Percentiles rank a stretch among this genome's conserved stretches.
Evolutionary conservation across 2,888 invertebrate genomes (phyloP).

Genomic region (Macropis europaea): DNA sequence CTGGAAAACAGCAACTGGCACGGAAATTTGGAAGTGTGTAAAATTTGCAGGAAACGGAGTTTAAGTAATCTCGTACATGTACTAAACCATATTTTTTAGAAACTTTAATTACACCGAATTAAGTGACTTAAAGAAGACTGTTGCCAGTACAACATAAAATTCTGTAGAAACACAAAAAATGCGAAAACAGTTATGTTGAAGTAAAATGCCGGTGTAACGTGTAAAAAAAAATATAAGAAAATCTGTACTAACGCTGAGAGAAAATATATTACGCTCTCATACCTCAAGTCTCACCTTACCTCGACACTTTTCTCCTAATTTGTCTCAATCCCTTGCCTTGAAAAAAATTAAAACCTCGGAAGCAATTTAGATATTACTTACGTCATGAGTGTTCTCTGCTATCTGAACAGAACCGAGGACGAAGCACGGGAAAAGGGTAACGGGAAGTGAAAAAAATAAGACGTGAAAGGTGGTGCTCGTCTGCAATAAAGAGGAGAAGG

Average conservation of each 20-base stretch:
- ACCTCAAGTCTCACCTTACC: not conserved
- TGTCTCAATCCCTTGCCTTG: constrained; percentile 65
- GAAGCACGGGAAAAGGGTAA: constrained; percentile 18
- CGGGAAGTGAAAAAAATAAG: constrained; percentile 28
- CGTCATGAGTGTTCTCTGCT: constrained; percentile 55
- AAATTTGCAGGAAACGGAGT: too few relatives aligned
- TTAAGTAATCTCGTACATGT: too few relatives aligned
- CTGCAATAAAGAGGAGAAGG: constrained; percentile 12
- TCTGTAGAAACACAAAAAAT: too few relatives aligned
- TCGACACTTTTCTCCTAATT: constrained; percentile 50
- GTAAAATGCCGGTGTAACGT: not conserved
- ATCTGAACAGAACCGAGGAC: constrained; percentile 13
- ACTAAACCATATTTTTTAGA: too few relatives aligned
- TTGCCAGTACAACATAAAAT: too few relatives aligned
- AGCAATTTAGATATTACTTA: constrained; percentile 76
- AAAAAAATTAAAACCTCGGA: constrained; percentile 67
- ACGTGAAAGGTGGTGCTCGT: constrained; percentile 38
- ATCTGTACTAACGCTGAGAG: not conserved
- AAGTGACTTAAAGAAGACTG: too few relatives aligned
- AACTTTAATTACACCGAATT: too few relatives aligned
- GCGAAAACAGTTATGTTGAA: not conserved
- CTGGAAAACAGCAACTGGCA: too few relatives aligned
- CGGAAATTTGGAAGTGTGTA: too few relatives aligned
- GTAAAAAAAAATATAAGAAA: not conserved
- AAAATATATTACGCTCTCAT: not conserved